Percentiles rank a stretch among this genome's conserved stretches.
phyloP scores from a whole-genome alignment of 37 sponge, comb jelly and placozoan species.

The Spongia lamella region DNA sequence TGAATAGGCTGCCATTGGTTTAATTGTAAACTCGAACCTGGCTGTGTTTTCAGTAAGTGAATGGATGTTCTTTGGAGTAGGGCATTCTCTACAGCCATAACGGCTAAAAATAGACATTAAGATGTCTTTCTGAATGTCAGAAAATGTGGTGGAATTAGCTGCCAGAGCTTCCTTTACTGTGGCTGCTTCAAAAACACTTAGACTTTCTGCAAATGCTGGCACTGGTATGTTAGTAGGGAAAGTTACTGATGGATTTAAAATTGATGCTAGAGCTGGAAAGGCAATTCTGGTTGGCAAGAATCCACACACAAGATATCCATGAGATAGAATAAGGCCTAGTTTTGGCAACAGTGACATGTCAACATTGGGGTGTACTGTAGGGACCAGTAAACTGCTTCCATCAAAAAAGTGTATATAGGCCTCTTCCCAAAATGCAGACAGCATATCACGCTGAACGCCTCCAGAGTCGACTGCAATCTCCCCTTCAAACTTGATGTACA shows the following conservation, averaged over 20 bases:
- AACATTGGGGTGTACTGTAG: too few species aligned
- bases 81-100: conserved; percentile 14
- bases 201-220: background rate
- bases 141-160: background rate
- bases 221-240: background rate
- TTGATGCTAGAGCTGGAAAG: conserved; percentile 7
- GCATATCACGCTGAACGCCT: conserved; percentile 12
- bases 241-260: background rate
- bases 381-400: too few species aligned
- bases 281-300: background rate
- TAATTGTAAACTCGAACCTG: conserved; percentile 7
- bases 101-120: conserved; percentile 9
- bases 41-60: background rate
- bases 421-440: conserved; percentile 31
- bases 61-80: conserved; percentile 13
- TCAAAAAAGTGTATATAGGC: background rate
- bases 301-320: too few species aligned
- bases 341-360: too few species aligned
- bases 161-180: too few species aligned
- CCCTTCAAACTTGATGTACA: conserved; percentile 12
- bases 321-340: too few species aligned
- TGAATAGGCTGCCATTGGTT: conserved; percentile 28
- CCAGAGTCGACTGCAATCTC: conserved; percentile 24
- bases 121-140: too few species aligned
- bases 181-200: too few species aligned